Evolutionary conservation across 92 coral and sea anemone species (phyloP).

Genomic region (Ricordea florida): DNA sequence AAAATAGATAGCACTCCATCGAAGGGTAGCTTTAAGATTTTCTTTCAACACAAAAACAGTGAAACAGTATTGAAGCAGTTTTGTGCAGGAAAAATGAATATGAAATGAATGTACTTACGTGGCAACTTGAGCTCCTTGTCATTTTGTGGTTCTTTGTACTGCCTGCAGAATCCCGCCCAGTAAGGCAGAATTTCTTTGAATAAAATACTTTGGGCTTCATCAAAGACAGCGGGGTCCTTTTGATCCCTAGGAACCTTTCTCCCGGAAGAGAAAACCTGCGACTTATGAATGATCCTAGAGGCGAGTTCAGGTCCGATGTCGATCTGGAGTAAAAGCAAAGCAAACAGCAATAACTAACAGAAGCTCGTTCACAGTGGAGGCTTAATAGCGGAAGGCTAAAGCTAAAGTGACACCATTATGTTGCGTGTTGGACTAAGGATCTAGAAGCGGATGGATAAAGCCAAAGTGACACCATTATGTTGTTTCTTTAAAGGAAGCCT

Average conservation of each 20-base stretch:
- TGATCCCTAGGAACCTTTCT: conserved; percentile 84
- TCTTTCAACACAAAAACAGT: background rate
- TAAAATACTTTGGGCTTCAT: conserved; percentile 91
- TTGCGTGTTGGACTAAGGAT: too few relatives aligned
- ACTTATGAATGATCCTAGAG: conserved; percentile 83
- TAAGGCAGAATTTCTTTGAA: conserved; percentile 92
- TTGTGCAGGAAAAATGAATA: too few relatives aligned
- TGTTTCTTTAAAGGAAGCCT: too few relatives aligned
- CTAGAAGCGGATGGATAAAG: too few relatives aligned
- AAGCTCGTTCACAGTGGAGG: too few relatives aligned
- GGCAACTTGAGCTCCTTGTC: conserved; percentile 74
- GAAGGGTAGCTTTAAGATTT: background rate
- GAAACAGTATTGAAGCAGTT: too few relatives aligned
- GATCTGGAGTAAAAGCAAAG: conserved; percentile 55
- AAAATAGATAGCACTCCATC: too few relatives aligned
- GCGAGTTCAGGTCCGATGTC: conserved; percentile 98
- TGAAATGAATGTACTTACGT: conserved; percentile 69
- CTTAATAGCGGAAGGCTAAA: too few relatives aligned
- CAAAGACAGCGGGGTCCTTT: conserved; percentile 85
- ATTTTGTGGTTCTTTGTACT: conserved; percentile 63
- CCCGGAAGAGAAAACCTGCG: conserved; percentile 79
- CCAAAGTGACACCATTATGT: too few relatives aligned
- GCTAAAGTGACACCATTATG: too few relatives aligned
- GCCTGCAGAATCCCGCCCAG: conserved; percentile 97
- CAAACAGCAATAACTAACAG: too few relatives aligned